Evolutionary conservation across 2,797 vertebrate genomes (phyloP).

Genomic region (Tragelaphus eurycerus): DNA sequence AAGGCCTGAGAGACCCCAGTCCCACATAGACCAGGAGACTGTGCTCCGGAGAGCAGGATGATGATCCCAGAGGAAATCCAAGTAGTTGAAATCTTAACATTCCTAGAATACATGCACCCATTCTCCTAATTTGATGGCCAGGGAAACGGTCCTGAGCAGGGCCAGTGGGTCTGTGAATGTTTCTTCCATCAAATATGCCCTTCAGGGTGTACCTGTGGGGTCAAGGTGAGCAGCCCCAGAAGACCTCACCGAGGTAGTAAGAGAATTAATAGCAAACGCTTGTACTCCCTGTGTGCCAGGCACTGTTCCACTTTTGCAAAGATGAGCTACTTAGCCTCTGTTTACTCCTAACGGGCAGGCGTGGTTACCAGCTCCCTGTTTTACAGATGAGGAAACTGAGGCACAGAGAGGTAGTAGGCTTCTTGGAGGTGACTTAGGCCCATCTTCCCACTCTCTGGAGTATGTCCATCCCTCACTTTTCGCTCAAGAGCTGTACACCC

Average conservation of each 20-base stretch:
- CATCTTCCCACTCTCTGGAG: not conserved
- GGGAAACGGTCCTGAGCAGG: not conserved
- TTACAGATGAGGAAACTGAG: not conserved
- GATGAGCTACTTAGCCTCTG: not conserved
- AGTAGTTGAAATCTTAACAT: not conserved
- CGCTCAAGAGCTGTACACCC: fast-evolving
- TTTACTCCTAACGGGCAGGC: not conserved
- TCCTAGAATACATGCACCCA: not conserved
- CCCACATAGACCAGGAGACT: not conserved
- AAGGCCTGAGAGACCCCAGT: not conserved
- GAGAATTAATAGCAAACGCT: not conserved
- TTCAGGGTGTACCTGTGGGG: not conserved
- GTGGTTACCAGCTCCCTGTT: too few species aligned
- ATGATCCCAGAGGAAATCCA: not conserved
- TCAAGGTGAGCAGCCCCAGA: not conserved
- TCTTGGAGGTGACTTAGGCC: too few species aligned
- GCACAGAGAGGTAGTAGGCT: not conserved
- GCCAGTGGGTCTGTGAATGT: not conserved
- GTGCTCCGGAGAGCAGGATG: not conserved
- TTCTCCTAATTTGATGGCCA: not conserved
- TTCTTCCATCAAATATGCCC: not conserved
- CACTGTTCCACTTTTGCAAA: not conserved
- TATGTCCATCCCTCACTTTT: not conserved
- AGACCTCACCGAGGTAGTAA: not conserved
- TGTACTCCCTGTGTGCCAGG: not conserved